Evolutionary conservation across 92 coral and sea anemone species (phyloP).

Genomic region (Paramuricea clavata): DNA sequence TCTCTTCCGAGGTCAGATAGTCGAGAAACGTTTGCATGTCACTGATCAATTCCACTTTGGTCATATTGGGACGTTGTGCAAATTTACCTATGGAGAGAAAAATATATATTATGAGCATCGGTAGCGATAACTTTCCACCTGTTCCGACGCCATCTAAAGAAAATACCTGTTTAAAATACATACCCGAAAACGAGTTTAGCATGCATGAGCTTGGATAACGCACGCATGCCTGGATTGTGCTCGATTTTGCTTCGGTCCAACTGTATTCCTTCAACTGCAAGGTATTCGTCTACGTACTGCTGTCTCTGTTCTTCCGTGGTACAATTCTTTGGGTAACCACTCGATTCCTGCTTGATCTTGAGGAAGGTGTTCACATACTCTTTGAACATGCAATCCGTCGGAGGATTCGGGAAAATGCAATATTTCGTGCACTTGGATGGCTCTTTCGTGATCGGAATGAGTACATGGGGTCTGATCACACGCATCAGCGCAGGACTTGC

Average conservation of each 20-base stretch:
- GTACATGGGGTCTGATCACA: background rate
- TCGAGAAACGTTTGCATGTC: no score
- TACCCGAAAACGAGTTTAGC: background rate
- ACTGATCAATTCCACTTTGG: no score
- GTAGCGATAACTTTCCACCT: no score
- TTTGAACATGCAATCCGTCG: no score
- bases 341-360: background rate
- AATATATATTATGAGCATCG: no score
- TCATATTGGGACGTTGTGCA: no score
- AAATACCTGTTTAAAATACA: background rate
- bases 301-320: background rate
- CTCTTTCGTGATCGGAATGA: background rate
- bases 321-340: background rate
- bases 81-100: no score
- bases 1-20: no score
- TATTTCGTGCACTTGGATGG: conserved; percentile 13
- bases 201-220: background rate
- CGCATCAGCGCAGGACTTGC: background rate
- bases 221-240: background rate
- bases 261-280: background rate
- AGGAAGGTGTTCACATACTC: background rate
- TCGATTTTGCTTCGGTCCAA: background rate
- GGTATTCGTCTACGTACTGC: background rate
- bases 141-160: no score
- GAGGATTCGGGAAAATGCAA: conserved; percentile 17